A percentile compares a stretch with the other conserved stretches of the same genome.
These are phyloP conservation scores for Nebria brevicollis DNA, from an alignment of 2,888 invertebrate genomes.

Conservation along the genomic window DNA sequence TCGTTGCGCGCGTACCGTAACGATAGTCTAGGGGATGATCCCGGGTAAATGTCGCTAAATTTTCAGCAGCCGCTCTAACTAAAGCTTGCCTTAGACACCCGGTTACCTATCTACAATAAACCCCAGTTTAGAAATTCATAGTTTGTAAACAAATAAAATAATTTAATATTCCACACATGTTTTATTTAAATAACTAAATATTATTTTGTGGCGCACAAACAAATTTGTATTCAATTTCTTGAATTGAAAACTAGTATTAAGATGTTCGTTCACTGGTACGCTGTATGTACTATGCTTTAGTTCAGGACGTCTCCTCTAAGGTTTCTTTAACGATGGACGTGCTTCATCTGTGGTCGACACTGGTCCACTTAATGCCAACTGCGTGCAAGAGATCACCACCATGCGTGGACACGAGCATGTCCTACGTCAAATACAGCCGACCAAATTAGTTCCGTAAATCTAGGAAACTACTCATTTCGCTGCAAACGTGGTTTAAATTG, in stretches of 20 bases:
- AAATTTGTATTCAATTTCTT: not conserved
- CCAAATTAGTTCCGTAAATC: constrained; percentile 29
- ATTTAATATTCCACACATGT: too few species aligned
- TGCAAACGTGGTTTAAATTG: not conserved
- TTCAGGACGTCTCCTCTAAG: constrained; percentile 29
- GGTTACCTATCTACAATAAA: not conserved
- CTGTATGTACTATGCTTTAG: constrained; percentile 21
- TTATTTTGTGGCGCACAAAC: not conserved
- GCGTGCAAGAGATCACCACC: constrained; percentile 23
- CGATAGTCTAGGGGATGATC: constrained; percentile 44
- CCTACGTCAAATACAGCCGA: not conserved
- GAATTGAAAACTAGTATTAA: not conserved
- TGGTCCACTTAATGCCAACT: constrained; percentile 45
- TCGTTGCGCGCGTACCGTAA: constrained; percentile 21
- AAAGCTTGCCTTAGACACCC: constrained; percentile 22
- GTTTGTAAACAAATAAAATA: not conserved
- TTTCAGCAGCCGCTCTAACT: constrained; percentile 34
- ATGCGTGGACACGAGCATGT: constrained; percentile 2
- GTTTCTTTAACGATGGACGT: constrained; percentile 46
- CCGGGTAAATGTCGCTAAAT: constrained; percentile 46
- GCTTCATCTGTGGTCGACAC: constrained; percentile 41
- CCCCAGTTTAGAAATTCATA: not conserved
- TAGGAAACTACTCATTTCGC: constrained; percentile 8
- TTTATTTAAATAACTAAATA: too few species aligned
- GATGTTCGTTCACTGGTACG: not conserved